These are phyloP conservation scores for Eueides isabella DNA, from an alignment of 1,140 invertebrate species.

Conservation along the genomic window DNA sequence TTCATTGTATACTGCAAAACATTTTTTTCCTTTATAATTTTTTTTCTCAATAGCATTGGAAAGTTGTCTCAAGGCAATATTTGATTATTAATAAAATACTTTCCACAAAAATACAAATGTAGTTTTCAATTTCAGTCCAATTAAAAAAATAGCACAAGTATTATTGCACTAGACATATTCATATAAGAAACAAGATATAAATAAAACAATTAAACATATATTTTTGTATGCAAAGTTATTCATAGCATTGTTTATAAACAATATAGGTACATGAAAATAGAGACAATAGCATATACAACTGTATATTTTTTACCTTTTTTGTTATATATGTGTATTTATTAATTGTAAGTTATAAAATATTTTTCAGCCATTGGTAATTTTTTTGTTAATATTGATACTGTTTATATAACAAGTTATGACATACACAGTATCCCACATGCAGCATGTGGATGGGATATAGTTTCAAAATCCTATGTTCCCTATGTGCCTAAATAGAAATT, in stretches of 20 bases:
- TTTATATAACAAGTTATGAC: too few relatives aligned
- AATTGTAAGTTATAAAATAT: background rate
- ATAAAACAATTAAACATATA: background rate
- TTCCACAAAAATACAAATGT: background rate
- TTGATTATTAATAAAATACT: background rate
- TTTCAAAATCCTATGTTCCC: too few relatives aligned
- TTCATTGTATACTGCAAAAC: too few relatives aligned
- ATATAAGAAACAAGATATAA: background rate
- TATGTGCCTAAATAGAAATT: too few relatives aligned
- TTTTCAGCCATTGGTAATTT: background rate
- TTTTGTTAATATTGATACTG: too few relatives aligned
- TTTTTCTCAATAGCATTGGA: too few relatives aligned
- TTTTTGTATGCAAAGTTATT: background rate
- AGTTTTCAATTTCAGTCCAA: background rate
- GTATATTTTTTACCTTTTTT: background rate
- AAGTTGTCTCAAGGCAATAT: background rate
- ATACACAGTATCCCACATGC: too few relatives aligned
- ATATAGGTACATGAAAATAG: background rate
- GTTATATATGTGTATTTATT: too few relatives aligned
- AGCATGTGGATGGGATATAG: too few relatives aligned
- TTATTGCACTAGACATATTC: background rate
- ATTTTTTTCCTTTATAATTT: too few relatives aligned
- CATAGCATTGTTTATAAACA: background rate
- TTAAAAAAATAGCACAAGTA: background rate
- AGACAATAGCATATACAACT: background rate